phyloP scores from a whole-genome alignment of 2,797 vertebrate species.

The Paramormyrops hopkinsi region DNA sequence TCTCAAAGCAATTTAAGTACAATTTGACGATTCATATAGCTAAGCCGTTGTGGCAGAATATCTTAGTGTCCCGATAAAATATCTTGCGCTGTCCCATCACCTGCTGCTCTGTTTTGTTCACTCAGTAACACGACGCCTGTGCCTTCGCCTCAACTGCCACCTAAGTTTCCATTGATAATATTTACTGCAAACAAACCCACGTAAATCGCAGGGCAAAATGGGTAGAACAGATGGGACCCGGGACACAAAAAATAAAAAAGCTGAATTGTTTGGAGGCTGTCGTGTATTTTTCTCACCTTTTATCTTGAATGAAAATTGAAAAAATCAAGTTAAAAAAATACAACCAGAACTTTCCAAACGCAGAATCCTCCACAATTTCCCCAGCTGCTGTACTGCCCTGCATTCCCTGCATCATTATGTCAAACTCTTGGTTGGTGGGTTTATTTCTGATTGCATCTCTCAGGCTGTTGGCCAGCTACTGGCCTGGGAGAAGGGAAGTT shows the following conservation, averaged over 20 bases:
- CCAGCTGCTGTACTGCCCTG: not conserved
- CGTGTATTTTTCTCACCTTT: not conserved
- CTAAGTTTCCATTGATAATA: not conserved
- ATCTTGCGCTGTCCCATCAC: not conserved
- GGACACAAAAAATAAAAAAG: not conserved
- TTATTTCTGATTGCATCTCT: conserved; percentile 1
- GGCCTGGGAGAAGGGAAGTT: not conserved
- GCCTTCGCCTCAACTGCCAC: not conserved
- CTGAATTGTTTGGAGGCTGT: not conserved
- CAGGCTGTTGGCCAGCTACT: not conserved
- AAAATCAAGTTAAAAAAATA: not conserved
- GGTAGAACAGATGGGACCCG: not conserved
- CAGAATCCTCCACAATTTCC: not conserved
- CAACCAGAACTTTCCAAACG: not conserved
- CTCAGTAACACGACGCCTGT: not conserved
- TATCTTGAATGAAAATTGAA: not conserved
- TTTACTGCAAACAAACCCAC: not conserved
- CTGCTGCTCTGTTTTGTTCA: not conserved
- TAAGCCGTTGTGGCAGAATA: not conserved
- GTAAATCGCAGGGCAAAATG: not conserved
- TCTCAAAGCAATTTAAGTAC: not conserved
- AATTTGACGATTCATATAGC: not conserved
- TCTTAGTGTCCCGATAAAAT: not conserved
- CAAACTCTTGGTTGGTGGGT: not conserved
- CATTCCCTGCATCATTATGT: not conserved